Base-by-base conservation (phyloP, 2,113 vertebrate species). In the Lamprologus lemairii region DNA sequence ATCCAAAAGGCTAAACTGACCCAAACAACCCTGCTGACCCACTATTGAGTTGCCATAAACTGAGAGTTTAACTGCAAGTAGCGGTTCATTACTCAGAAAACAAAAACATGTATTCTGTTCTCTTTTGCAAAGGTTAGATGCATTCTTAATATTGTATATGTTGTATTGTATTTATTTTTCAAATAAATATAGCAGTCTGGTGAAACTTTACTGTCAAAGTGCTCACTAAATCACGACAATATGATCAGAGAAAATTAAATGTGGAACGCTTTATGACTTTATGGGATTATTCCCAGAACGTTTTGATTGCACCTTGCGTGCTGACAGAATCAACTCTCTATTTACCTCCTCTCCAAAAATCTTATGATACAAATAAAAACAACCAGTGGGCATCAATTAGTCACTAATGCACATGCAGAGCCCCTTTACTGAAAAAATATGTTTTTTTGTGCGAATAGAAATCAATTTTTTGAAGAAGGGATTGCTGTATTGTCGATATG, bases 21-120 rank as follows among this genome's bases (percentile, higher is more conserved):
- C 86, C 88, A 86, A 91, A 87, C 87, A 90, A 90, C 80, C 73
- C 54, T 1, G 19, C 55, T 89, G 85, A 91, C 82, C 86, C 65
- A 37, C 5, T 81, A 31, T 65, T 88, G 81, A 51, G 47, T 86
- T 90, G 79, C 58, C 55, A 88, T 53, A 60, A 80, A 49, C 23
- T 68, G 14, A 71, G 68, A 83, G 73, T 82, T 86, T 55, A 78
- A 75, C 14, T 49, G 54, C n/a, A 33, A 31, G 37, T 37, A 84
- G 54, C 10, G 7, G 47, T 13, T 80, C 23, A 49, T 86, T 88
- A 54, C 16, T 63, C 23, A 12, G 19, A 4, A 71, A 33, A 78
- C 58, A 26, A 49, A 8, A 19, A 5, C 5, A 13, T 53, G 19
- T 60, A 17, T 21, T 49, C 3, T 12, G 42, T 31, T 47, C 71